These are phyloP conservation scores for Lomographa bimaculata DNA, from an alignment of 2,888 invertebrate genomes.

Conservation along the genomic window DNA sequence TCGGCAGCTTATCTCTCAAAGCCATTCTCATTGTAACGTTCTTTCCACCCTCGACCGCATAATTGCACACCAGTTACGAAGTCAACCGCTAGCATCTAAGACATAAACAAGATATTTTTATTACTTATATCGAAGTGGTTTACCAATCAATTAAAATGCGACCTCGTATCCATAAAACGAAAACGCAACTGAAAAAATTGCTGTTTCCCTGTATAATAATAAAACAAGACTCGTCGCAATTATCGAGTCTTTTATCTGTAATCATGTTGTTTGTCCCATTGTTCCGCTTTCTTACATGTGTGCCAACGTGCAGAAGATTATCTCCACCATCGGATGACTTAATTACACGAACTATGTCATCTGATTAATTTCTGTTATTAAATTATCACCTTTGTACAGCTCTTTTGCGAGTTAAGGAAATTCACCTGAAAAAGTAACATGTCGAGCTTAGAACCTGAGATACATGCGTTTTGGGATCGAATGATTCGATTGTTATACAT, in stretches of 20 bases:
- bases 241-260: constrained; percentile 44
- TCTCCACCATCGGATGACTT: constrained; percentile 28
- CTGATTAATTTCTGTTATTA: constrained; percentile 27
- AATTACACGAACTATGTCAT: constrained; percentile 33
- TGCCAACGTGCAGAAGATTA: constrained; percentile 33
- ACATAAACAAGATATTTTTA: too few relatives aligned
- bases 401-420: constrained; percentile 21
- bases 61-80: too few relatives aligned
- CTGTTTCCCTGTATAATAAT: constrained; percentile 42
- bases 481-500: too few relatives aligned
- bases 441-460: too few relatives aligned
- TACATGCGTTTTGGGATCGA: too few relatives aligned
- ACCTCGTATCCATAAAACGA: constrained; percentile 26
- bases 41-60: too few relatives aligned
- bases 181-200: constrained; percentile 38
- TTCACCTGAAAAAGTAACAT: too few relatives aligned
- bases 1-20: too few relatives aligned
- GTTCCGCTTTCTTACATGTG: constrained; percentile 52
- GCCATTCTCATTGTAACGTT: too few relatives aligned
- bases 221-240: constrained; percentile 45
- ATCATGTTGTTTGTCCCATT: constrained; percentile 59
- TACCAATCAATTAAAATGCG: too few relatives aligned
- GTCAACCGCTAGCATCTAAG: too few relatives aligned
- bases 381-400: constrained; percentile 28
- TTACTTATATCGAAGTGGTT: too few relatives aligned